Evolutionary conservation across 2,797 vertebrate genomes (phyloP).

Genomic region (Sebastes oblongus): DNA sequence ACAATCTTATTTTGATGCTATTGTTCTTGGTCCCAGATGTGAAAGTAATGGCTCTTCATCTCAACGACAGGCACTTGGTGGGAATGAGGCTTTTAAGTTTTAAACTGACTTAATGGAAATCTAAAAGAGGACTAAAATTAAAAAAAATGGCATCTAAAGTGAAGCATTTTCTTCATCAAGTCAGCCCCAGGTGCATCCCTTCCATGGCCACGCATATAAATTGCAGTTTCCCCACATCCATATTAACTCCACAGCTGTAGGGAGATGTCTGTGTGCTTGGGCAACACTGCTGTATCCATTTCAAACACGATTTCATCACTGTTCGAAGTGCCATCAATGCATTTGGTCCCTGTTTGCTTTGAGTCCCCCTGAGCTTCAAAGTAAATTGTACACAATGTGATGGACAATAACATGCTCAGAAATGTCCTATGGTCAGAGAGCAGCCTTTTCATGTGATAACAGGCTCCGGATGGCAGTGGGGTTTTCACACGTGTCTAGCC

Average conservation of each 20-base stretch:
- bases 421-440: constrained; percentile 55
- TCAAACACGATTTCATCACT: constrained; percentile 46
- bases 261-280: neutral
- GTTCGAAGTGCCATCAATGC: constrained; percentile 9
- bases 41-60: constrained; percentile 53
- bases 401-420: constrained; percentile 57
- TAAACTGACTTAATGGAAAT: constrained; percentile 45
- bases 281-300: constrained; percentile 16
- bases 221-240: neutral
- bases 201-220: constrained; percentile 31
- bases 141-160: constrained; percentile 41
- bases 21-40: constrained; percentile 58
- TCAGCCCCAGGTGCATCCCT: constrained; percentile 26
- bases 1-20: constrained; percentile 20
- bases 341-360: constrained; percentile 44
- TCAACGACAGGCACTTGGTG: constrained; percentile 30
- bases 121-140: constrained; percentile 36
- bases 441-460: constrained; percentile 71
- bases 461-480: constrained; percentile 51
- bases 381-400: constrained; percentile 47
- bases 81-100: constrained; percentile 45
- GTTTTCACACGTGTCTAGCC: constrained; percentile 56
- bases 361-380: constrained; percentile 29
- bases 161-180: constrained; percentile 37
- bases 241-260: constrained; percentile 34